A percentile compares a stretch with the other conserved stretches of the same genome.
These are phyloP conservation scores for Dinomys branickii DNA, from an alignment of 2,113 vertebrate genomes.

Conservation along the genomic window DNA sequence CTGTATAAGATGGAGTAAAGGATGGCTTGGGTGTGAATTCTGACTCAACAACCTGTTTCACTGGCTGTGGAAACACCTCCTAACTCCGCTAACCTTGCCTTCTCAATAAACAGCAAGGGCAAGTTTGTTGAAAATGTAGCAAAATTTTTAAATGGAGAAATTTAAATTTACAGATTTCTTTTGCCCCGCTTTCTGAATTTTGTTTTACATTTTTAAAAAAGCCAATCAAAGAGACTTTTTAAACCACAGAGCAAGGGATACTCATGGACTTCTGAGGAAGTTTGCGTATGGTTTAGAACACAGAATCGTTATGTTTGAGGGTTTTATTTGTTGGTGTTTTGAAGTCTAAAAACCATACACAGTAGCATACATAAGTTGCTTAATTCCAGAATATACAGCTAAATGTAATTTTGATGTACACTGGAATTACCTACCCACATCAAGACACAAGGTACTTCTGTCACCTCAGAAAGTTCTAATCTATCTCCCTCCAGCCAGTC, in stretches of 20 bases:
- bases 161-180: not conserved
- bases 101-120: not conserved
- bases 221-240: not conserved
- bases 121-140: conserved; percentile 29
- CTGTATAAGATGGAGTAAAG: not conserved
- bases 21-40: not conserved
- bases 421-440: not conserved
- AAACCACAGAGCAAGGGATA: not conserved
- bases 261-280: not conserved
- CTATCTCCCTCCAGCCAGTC: not conserved
- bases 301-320: not conserved
- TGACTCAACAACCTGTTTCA: not conserved
- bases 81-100: not conserved
- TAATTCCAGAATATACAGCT: not conserved
- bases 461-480: not conserved
- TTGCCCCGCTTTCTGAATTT: not conserved
- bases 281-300: not conserved
- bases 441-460: not conserved
- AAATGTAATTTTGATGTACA: not conserved
- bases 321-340: not conserved
- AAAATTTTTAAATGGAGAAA: conserved; percentile 4
- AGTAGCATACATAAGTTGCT: not conserved
- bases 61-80: not conserved
- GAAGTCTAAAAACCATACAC: not conserved
- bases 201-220: not conserved